A percentile compares a stretch with the other conserved stretches of the same genome.
Conservation (phyloP, 2,888 invertebrate species). For the Phalera bucephala region DNA sequence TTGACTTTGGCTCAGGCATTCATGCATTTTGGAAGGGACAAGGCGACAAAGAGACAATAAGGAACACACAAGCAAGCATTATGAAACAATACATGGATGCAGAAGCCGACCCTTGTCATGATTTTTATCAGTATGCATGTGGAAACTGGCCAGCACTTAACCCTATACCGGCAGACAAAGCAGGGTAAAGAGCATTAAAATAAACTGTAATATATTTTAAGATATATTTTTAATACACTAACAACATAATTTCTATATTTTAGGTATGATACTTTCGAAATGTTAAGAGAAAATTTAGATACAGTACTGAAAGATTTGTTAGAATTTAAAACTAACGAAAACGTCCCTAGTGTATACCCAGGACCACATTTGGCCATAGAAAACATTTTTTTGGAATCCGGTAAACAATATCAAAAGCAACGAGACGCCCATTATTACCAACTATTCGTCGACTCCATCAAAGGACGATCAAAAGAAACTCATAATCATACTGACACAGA, state of each 20-base stretch:
- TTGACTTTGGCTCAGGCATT: conserved; percentile 44
- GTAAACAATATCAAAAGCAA: conserved; percentile 10
- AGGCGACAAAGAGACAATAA: conserved; percentile 80
- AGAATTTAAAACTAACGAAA: conserved; percentile 73
- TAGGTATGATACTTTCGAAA: conserved; percentile 94
- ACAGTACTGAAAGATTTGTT: conserved; percentile 86
- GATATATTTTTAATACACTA: neutral
- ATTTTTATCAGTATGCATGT: conserved; percentile 93
- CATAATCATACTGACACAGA: conserved; percentile 2
- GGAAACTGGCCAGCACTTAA: conserved; percentile 93
- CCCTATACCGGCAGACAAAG: conserved; percentile 94
- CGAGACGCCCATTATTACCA: conserved; percentile 10
- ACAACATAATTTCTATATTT: conserved; percentile 27
- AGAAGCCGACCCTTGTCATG: conserved; percentile 88
- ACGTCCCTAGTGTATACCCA: conserved; percentile 54
- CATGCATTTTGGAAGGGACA: conserved; percentile 84
- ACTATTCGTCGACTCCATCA: conserved; percentile 30
- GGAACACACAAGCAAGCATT: conserved; percentile 85
- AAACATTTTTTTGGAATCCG: conserved; percentile 45
- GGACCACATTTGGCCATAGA: conserved; percentile 58
- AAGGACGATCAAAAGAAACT: conserved; percentile 29
- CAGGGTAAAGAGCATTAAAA: too few relatives aligned
- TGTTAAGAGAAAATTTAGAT: conserved; percentile 91
- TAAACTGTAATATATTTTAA: neutral
- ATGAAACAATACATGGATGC: conserved; percentile 91